These are phyloP conservation scores for Dicrostonyx torquatus DNA, from an alignment of 2,797 vertebrate genomes.

Conservation along the genomic window DNA sequence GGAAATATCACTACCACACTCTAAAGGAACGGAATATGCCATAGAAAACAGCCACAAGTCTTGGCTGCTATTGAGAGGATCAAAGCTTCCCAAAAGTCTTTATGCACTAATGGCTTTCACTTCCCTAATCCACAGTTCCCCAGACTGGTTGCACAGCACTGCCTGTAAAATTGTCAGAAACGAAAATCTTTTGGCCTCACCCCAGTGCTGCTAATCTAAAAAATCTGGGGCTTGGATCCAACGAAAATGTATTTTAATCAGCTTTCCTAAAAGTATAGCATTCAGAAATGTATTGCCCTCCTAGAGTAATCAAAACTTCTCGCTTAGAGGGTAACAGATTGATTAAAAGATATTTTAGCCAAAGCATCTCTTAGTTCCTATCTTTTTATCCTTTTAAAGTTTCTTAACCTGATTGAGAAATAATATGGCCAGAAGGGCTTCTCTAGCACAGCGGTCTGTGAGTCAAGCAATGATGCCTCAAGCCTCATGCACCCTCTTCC, in stretches of 20 bases:
- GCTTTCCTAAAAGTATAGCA: background rate
- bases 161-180: constrained; percentile 44
- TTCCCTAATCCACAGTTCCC: background rate
- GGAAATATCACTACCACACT: background rate
- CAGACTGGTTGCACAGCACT: background rate
- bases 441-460: background rate
- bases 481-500: background rate
- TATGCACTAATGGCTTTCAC: background rate
- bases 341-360: constrained; percentile 32
- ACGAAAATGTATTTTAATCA: background rate
- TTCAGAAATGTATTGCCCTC: background rate
- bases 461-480: background rate
- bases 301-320: background rate
- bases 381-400: background rate
- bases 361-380: background rate
- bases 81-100: constrained; percentile 6
- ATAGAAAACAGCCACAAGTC: background rate
- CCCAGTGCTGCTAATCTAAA: background rate
- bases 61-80: background rate
- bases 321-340: background rate
- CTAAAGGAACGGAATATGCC: background rate
- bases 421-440: background rate
- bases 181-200: background rate
- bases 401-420: background rate
- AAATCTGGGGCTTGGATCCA: background rate